Conservation (phyloP, 2,888 invertebrate species). For the Euspilapteryx auroguttella region DNA sequence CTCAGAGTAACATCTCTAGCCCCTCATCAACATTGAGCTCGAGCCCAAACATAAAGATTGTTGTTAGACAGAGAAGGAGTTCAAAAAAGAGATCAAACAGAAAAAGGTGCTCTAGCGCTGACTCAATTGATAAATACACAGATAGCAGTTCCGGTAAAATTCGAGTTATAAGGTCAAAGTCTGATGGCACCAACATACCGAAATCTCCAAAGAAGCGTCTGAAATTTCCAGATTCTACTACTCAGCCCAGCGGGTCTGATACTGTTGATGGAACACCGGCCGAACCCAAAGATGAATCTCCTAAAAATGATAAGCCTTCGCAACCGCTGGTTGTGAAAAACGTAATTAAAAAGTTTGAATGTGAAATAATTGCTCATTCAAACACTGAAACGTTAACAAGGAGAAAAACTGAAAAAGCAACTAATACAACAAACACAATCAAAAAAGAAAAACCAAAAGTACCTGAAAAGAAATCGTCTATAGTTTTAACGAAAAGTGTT, state of each 20-base stretch:
- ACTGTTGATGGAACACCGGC: conserved; percentile 35
- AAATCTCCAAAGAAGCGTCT: conserved; percentile 40
- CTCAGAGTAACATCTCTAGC: conserved; percentile 39
- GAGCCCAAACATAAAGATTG: conserved; percentile 52
- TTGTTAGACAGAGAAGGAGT: conserved; percentile 36
- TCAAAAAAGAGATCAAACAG: conserved; percentile 48
- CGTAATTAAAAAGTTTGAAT: conserved; percentile 52
- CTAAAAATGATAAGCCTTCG: conserved; percentile 12
- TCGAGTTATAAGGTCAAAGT: conserved; percentile 43
- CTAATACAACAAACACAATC: conserved; percentile 19
- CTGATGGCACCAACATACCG: conserved; percentile 44
- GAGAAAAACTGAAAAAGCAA: conserved; percentile 28
- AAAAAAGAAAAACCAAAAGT: conserved; percentile 59
- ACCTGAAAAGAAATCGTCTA: conserved; percentile 61
- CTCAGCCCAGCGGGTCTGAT: conserved; percentile 37
- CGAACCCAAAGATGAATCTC: conserved; percentile 16
- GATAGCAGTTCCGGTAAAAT: conserved; percentile 28
- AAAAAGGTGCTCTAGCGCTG: conserved; percentile 52
- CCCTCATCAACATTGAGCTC: conserved; percentile 46
- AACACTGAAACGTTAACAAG: conserved; percentile 30
- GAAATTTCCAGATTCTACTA: conserved; percentile 33
- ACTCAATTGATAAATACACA: conserved; percentile 41
- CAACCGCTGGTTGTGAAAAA: conserved; percentile 33
- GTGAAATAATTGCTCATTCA: conserved; percentile 40
- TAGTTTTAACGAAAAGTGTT: conserved; percentile 54